These are phyloP conservation scores for Pycnonotus jocosus DNA, from an alignment of 2,113 vertebrate genomes.

Conservation along the genomic window DNA sequence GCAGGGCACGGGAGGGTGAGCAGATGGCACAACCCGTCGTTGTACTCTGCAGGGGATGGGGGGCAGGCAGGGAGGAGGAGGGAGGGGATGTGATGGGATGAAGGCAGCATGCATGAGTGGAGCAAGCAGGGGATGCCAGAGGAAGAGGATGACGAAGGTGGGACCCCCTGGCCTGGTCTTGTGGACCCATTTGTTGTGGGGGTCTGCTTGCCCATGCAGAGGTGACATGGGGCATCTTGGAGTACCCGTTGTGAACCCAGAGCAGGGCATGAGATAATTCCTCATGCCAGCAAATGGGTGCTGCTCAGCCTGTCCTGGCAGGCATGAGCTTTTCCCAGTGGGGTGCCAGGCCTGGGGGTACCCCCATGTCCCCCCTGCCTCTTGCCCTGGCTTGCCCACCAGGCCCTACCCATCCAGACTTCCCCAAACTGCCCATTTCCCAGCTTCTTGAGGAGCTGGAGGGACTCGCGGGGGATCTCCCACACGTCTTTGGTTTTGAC, in stretches of 20 bases:
- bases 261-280: not conserved
- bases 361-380: not conserved
- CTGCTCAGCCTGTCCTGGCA: not conserved
- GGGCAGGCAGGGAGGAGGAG: not conserved
- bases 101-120: constrained; percentile 48
- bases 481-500: constrained; percentile 95
- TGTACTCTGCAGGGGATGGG: constrained; percentile 70
- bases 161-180: not conserved
- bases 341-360: not conserved
- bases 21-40: constrained; percentile 90
- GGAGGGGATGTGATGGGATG: constrained; percentile 60
- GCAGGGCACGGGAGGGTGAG: constrained; percentile 80
- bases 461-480: constrained; percentile 90
- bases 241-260: not conserved
- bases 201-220: not conserved
- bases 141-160: not conserved
- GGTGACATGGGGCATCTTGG: not conserved
- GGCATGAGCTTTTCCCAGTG: not conserved
- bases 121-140: not conserved
- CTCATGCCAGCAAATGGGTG: not conserved
- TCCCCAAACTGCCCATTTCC: constrained; percentile 93
- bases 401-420: constrained; percentile 88
- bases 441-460: constrained; percentile 90
- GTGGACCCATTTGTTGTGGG: not conserved
- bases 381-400: not conserved